Base-by-base conservation (phyloP, 2,888 invertebrate species). In the Chelonus formosanus region DNA sequence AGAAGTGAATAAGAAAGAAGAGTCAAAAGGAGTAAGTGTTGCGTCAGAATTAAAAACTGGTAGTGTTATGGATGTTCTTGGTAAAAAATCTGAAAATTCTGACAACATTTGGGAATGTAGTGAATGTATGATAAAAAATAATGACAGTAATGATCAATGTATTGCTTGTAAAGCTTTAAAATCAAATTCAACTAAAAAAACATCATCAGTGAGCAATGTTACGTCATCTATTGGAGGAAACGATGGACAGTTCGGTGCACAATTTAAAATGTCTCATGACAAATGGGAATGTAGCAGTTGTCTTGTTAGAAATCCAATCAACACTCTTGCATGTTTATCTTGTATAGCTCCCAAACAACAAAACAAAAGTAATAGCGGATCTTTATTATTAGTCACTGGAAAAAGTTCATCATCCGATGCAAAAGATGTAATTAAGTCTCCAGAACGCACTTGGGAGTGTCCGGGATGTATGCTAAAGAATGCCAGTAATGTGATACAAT, bases 391-490 rank as follows among this genome's bases (percentile, higher is more conserved):
- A 20, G 20, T 20, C 20, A 20, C 20, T 20, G 20, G 20, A 20
- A 20, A 20, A 20, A 20, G 20, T 20, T 20, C 35, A 55, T 64
- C 68, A 60, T 59, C 63, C 64, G 63, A 75, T 53, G 34, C 74
- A 4, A 58, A 73, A 59, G 67, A 67, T 5, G 72, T 69, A 59
- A 79, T 77, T 32, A 80, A 80, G 61, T 68, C 77, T 3, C 80
- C 85, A 60, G 75, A 78, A 35, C 85, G 84, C 35, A 85, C 86
- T 45, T 91, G 90, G 90, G 87, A 88, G 67, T 91, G 91, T 77
- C 81, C 83, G 8, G 86, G 86, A 20, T 91, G 91, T 77, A 86
- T 89, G 86, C 85, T 90, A 0, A 84, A 85, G 63, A 91, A 91
- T 76, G 63, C 70, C 2, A 57, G 61, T 35, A 64, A 60, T 4